These are phyloP conservation scores for Drosophila azteca DNA, from an alignment of 1,140 invertebrate species.

Conservation along the genomic window DNA sequence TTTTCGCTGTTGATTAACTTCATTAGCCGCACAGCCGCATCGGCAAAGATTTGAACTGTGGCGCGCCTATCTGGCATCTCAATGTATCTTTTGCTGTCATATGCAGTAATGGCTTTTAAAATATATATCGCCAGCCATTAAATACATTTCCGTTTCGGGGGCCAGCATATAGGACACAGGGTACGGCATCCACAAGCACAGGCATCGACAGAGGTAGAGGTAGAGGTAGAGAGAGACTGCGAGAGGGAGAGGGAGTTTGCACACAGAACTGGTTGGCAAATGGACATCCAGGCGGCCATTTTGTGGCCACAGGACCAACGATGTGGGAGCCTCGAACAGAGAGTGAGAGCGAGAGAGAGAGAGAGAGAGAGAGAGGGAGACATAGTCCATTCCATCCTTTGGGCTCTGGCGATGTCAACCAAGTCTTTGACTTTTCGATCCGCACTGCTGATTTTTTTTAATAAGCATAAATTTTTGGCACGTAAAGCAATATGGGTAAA, in stretches of 20 bases:
- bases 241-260: conserved; percentile 40
- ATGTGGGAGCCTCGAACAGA: conserved; percentile 32
- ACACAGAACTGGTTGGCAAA: conserved; percentile 57
- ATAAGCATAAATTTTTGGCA: conserved; percentile 75
- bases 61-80: conserved; percentile 29
- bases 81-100: conserved; percentile 58
- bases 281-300: conserved; percentile 60
- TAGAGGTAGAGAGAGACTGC: conserved; percentile 19
- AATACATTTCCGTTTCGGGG: conserved; percentile 48
- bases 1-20: conserved; percentile 29
- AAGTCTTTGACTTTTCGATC: conserved; percentile 63
- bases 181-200: not conserved
- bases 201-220: conserved; percentile 2
- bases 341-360: not conserved
- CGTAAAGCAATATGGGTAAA: conserved; percentile 58
- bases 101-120: conserved; percentile 62
- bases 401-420: conserved; percentile 47
- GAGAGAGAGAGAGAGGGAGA: not conserved
- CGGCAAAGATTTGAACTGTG: conserved; percentile 25
- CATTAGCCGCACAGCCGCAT: conserved; percentile 12
- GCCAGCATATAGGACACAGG: not conserved
- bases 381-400: conserved; percentile 13
- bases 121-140: conserved; percentile 60
- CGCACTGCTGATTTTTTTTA: conserved; percentile 74
- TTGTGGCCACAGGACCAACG: conserved; percentile 57